These are phyloP conservation scores for Forbesichthys papilliferus DNA, from an alignment of 2,113 vertebrate genomes.

Conservation along the genomic window DNA sequence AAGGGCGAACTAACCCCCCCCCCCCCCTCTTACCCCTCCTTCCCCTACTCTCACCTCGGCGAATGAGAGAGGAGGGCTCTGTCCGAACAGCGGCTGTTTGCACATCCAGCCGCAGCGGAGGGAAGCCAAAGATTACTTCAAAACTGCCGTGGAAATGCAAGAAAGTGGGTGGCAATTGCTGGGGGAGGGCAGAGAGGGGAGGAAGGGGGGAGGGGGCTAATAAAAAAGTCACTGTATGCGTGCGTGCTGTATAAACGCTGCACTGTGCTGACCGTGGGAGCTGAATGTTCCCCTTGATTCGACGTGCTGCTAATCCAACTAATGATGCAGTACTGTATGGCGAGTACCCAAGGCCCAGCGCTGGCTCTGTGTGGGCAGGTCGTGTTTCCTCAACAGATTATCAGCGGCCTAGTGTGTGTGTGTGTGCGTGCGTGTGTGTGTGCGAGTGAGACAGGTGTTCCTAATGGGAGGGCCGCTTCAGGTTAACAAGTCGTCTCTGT, in stretches of 20 bases:
- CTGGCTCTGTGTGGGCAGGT: too few species aligned
- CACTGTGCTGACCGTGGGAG: conserved; percentile 31
- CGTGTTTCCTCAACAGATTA: too few species aligned
- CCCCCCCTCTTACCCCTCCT: neutral
- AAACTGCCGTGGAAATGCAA: conserved; percentile 60
- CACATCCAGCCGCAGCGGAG: conserved; percentile 43
- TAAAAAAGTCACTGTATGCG: conserved; percentile 24
- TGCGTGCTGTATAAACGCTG: conserved; percentile 24
- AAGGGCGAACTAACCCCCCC: neutral
- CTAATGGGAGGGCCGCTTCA: too few species aligned
- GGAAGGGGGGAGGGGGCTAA: conserved; percentile 20
- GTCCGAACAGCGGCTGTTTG: conserved; percentile 50
- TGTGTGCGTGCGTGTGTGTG: too few species aligned
- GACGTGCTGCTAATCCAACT: neutral
- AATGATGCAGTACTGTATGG: neutral
- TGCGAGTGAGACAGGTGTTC: too few species aligned
- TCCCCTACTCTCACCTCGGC: conserved; percentile 35
- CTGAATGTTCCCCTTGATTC: conserved; percentile 31
- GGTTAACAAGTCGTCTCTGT: too few species aligned
- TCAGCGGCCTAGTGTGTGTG: too few species aligned
- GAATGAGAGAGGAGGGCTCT: conserved; percentile 35
- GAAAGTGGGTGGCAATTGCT: conserved; percentile 59
- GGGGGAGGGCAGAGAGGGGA: conserved; percentile 5
- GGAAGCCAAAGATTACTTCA: conserved; percentile 56
- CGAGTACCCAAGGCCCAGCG: too few species aligned